Evolutionary conservation across 2,113 vertebrate genomes (phyloP).

Genomic region (Rhombomys opimus): DNA sequence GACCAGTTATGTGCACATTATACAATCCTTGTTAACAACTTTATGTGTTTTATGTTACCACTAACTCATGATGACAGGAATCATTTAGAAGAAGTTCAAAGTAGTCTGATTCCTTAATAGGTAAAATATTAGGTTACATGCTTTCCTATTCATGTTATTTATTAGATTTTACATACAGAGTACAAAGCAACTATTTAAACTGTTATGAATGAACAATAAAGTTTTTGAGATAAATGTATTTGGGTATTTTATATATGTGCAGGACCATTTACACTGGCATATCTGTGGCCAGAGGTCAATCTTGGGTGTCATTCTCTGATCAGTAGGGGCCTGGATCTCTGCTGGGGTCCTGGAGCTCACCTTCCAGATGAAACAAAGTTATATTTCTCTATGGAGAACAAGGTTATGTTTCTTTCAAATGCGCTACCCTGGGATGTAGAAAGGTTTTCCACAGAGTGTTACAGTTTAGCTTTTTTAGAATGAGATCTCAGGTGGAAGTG

Average conservation of each 20-base stretch:
- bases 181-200: constrained; percentile 39
- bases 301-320: background rate
- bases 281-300: background rate
- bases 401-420: too few species aligned
- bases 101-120: background rate
- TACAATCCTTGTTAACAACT: background rate
- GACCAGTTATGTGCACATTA: background rate
- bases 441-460: too few species aligned
- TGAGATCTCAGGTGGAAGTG: too few species aligned
- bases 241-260: background rate
- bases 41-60: background rate
- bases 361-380: too few species aligned
- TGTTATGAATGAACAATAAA: background rate
- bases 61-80: background rate
- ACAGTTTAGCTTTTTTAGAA: too few species aligned
- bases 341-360: too few species aligned
- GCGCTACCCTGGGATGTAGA: too few species aligned
- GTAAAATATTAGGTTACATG: background rate
- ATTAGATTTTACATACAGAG: constrained; percentile 14
- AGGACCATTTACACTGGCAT: background rate
- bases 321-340: too few species aligned
- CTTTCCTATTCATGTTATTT: background rate
- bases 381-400: too few species aligned
- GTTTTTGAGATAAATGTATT: background rate
- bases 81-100: constrained; percentile 9